Conservation (phyloP, 2,113 vertebrate species). For the Pan troglodytes region NHGRI_mPanTro3-v2.1_pri NC_072398.2:28728001-28728500, state of each 20-base stretch:
- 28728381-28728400: not conserved
- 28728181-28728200: not conserved
- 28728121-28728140: not conserved
- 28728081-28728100: not conserved
- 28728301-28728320: not conserved
- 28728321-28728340: not conserved
- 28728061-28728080: not conserved
- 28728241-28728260: no score
- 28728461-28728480: not conserved
- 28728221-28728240: not conserved
- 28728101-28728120: not conserved
- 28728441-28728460: not conserved
- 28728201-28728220: no score
- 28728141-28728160: not conserved
- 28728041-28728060: not conserved
- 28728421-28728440: not conserved
- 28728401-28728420: no score
- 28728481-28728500: not conserved
- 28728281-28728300: not conserved
- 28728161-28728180: not conserved
- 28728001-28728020: not conserved
- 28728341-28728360: not conserved
- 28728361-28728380: not conserved
- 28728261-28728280: not conserved
- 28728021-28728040: not conserved